Evolutionary conservation across 2,888 invertebrate species (phyloP).

Genomic region (Xanthia icteritia): DNA sequence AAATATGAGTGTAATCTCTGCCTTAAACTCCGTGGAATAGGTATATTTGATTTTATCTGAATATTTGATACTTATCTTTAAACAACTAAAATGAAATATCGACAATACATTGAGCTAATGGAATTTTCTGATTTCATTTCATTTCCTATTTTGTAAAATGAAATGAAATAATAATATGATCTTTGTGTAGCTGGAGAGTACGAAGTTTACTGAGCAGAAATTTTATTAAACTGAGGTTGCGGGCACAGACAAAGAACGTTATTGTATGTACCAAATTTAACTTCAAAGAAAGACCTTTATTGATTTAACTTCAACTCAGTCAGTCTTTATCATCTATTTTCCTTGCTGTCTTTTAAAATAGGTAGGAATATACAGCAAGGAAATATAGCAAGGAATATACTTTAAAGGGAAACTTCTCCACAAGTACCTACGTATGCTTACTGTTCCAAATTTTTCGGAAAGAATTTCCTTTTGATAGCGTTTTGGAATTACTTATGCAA

Average conservation of each 20-base stretch:
- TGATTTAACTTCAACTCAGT: neutral
- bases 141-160: neutral
- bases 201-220: too few species aligned
- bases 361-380: too few species aligned
- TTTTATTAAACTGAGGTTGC: constrained; percentile 13
- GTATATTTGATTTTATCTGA: neutral
- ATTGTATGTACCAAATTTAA: constrained; percentile 4
- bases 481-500: neutral
- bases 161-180: neutral
- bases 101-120: neutral
- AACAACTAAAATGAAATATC: neutral
- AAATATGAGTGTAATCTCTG: neutral
- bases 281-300: neutral
- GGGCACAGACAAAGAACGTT: neutral
- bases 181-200: neutral
- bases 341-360: neutral
- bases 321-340: neutral
- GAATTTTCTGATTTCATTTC: neutral
- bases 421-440: neutral
- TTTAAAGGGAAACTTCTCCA: neutral
- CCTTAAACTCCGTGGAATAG: too few species aligned
- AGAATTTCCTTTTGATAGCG: neutral
- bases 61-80: neutral
- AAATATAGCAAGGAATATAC: neutral
- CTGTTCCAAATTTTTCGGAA: neutral